Evolutionary conservation across 1,140 invertebrate genomes (phyloP), one percentile per base, ranked within the genome.

Genomic region (Drosophila mojavensis): DNA sequence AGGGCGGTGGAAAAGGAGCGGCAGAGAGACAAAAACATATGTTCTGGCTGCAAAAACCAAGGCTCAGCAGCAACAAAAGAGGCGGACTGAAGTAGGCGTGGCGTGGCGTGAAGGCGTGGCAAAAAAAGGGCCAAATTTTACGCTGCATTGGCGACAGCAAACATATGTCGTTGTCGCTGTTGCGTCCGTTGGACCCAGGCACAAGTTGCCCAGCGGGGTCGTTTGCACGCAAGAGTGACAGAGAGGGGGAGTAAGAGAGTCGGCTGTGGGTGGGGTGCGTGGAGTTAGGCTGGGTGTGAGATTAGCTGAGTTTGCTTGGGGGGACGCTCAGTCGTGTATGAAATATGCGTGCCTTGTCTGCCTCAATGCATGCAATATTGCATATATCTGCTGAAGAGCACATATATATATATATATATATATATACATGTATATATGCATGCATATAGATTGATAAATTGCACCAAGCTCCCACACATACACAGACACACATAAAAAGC

Each of bases 101-200:
- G n/a, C n/a, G n/a, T n/a, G n/a, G 39, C 28, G n/a, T 9, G 2
- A 48, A 5, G 6, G 13, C 11, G 13, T 24, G 36, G 24, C 36
- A 63, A 60, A 73, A 71, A 70, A 71, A 75, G 45, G 64, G 65
- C 51, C 66, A 39, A 70, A 75, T 78, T 75, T 71, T 67, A 78
- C 73, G 76, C 76, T 75, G 72, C 73, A 78, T 75, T 78, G 76
- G 73, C 72, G 76, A 78, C 76, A 78, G 56, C 72, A 48, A 78
- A 78, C 72, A 78, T 78, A 78, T 78, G 76, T 78, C 67, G 63
- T 47, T 54, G 67, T 60, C 55, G 59, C 58, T 51, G 47, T 33
- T 33, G 17, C 36, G 67, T 73, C 55, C 53, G 55, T 39, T 66
- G 62, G 64, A 55, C 3, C 30, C 53, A n/a, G 64, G 53, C 26